Base-by-base conservation (phyloP, 2,888 invertebrate genomes). In the Sclerodermus sp. region DNA sequence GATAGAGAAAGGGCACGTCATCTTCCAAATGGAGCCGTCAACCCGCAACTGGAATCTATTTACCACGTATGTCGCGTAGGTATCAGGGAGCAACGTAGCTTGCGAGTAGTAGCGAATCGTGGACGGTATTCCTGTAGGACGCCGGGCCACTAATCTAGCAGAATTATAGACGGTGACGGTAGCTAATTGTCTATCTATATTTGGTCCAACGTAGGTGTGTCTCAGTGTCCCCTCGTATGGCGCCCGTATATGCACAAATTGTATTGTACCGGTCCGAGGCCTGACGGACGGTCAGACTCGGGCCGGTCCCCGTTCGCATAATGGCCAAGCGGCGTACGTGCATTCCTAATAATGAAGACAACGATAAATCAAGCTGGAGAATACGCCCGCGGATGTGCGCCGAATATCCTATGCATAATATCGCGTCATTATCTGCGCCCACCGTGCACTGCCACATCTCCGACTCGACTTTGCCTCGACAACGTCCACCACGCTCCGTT, bases 341-440 rank as follows among this genome's bases (percentile, higher is more conserved):
- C 76, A 77, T 77, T 77, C 76, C 77, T 77, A 77, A 77, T 77
- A 77, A 77, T 75, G 77, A 77, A 77, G 77, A 77, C 76, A 75
- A 73, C 77, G 74, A 77, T 77, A 77, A 77, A 77, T 77, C 77
- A 77, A 76, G 71, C 67, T 62, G 68, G 71, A 75, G 77, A 76
- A 77, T 77, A 75, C 71, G 73, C 71, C 70, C 74, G 73, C 76
- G 74, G 76, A 76, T 76, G 73, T 71, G 70, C 74, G 66, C 75
- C 76, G 76, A 77, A 77, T 75, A 77, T 74, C 73, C 76, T 75
- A 72, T 76, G 76, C 77, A 76, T 77, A 76, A 77, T 76, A 76
- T 76, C 71, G 74, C 69, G 71, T 76, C 73, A 76, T 76, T 76
- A 76, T 75, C 73, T 68, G 57, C 52, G 55, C 15, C 39, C 23